These are phyloP conservation scores for Lepidonotus clava DNA, from an alignment of 2,888 invertebrate species.

Conservation along the genomic window DNA sequence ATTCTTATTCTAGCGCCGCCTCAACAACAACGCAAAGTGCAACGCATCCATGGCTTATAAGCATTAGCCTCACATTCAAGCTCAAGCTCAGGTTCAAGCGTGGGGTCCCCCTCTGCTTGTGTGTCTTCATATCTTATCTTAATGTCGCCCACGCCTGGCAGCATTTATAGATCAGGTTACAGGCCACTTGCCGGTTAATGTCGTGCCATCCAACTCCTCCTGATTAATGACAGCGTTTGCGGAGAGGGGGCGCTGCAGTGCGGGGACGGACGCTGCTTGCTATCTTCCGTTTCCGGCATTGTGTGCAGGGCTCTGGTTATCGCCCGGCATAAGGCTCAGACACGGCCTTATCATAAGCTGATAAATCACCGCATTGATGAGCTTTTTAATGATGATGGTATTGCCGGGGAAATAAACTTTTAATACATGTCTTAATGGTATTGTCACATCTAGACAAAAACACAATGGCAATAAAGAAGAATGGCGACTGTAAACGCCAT, in stretches of 20 bases:
- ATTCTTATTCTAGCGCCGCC: too few species aligned
- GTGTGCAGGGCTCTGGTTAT: constrained; percentile 30
- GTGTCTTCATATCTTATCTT: constrained; percentile 16
- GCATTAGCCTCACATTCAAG: too few species aligned
- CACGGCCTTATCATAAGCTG: neutral
- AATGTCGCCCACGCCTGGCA: neutral
- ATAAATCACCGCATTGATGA: neutral
- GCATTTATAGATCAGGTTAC: constrained; percentile 26
- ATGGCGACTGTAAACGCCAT: neutral
- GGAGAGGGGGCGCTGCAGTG: constrained; percentile 32
- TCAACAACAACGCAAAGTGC: too few species aligned
- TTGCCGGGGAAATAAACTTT: neutral
- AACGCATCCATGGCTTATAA: too few species aligned
- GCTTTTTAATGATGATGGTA: neutral
- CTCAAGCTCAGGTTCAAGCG: too few species aligned
- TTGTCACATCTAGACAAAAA: neutral
- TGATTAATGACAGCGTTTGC: constrained; percentile 13
- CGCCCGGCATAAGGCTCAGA: neutral
- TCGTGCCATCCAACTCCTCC: neutral
- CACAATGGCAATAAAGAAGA: too few species aligned
- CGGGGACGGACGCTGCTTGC: constrained; percentile 1
- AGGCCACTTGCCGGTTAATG: neutral
- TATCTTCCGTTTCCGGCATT: constrained; percentile 18
- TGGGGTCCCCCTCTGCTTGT: neutral
- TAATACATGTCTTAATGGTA: neutral